Evolutionary conservation across 2,113 vertebrate genomes (phyloP).

Genomic region (Tragelaphus strepsiceros): DNA sequence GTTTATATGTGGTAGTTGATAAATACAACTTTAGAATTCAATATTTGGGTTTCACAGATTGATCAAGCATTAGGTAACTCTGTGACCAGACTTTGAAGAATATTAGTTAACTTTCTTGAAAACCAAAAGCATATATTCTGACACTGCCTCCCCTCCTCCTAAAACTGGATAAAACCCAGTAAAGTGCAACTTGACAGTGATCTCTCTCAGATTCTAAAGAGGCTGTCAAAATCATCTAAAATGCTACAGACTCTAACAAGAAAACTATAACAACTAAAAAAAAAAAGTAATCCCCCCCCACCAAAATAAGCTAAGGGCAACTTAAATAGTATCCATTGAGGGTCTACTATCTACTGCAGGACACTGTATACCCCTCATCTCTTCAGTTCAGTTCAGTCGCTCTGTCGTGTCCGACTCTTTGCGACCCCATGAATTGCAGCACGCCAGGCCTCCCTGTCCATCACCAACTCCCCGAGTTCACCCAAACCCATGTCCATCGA

Average conservation of each 20-base stretch:
- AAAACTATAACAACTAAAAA: conserved; percentile 52
- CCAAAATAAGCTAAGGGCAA: conserved; percentile 51
- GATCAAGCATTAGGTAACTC: conserved; percentile 37
- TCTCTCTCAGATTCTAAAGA: conserved; percentile 68
- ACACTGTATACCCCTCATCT: conserved; percentile 17
- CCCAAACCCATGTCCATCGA: too few species aligned
- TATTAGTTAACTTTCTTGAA: conserved; percentile 55
- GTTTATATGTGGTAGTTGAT: neutral
- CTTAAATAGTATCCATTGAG: conserved; percentile 64
- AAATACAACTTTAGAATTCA: conserved; percentile 44
- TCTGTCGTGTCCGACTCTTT: too few species aligned
- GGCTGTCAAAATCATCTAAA: conserved; percentile 61
- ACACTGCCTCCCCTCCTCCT: conserved; percentile 56
- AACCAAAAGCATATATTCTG: conserved; percentile 57
- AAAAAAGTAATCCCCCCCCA: neutral
- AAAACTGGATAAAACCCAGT: conserved; percentile 74
- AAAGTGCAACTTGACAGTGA: conserved; percentile 76
- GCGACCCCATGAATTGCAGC: too few species aligned
- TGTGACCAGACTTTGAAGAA: conserved; percentile 41
- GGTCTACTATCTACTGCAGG: conserved; percentile 54
- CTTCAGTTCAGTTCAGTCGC: neutral
- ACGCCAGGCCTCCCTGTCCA: too few species aligned
- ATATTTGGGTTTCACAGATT: conserved; percentile 53
- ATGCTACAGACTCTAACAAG: conserved; percentile 43
- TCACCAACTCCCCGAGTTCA: too few species aligned